These are phyloP conservation scores for Diceros bicornis DNA, from an alignment of 2,797 vertebrate genomes.

Conservation along the genomic window DNA sequence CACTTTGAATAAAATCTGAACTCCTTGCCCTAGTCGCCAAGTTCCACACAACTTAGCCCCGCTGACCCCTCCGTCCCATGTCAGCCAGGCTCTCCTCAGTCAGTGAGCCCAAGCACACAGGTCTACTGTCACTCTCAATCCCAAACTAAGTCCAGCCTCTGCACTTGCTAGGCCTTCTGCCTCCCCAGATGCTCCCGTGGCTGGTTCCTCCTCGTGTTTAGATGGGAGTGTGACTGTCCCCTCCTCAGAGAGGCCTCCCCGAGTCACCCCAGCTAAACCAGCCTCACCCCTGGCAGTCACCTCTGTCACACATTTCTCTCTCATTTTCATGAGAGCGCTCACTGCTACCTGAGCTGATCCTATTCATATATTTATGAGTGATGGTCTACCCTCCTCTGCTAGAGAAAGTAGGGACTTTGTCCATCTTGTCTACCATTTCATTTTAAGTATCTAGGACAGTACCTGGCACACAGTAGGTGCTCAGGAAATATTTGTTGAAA, in stretches of 20 bases:
- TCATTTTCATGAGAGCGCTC: background rate
- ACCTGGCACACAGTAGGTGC: background rate
- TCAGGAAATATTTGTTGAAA: background rate
- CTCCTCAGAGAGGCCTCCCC: background rate
- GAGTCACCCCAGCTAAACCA: background rate
- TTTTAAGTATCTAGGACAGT: background rate
- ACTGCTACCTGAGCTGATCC: background rate
- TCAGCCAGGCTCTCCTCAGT: background rate
- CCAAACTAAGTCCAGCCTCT: background rate
- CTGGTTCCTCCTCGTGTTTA: background rate
- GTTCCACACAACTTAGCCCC: background rate
- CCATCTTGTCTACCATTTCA: background rate
- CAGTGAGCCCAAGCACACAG: fast-evolving
- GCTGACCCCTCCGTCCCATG: background rate
- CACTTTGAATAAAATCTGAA: background rate
- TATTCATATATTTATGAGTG: background rate
- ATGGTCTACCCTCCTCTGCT: background rate
- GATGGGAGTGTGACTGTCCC: too few species aligned
- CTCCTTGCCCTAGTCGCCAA: background rate
- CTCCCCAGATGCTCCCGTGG: background rate
- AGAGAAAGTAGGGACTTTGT: background rate
- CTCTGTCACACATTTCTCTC: background rate
- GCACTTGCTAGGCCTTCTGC: background rate
- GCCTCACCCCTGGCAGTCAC: background rate
- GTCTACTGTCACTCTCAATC: background rate